Evolutionary conservation across 2,888 invertebrate genomes (phyloP).

Genomic region (Melikaiella ostensackeni): DNA sequence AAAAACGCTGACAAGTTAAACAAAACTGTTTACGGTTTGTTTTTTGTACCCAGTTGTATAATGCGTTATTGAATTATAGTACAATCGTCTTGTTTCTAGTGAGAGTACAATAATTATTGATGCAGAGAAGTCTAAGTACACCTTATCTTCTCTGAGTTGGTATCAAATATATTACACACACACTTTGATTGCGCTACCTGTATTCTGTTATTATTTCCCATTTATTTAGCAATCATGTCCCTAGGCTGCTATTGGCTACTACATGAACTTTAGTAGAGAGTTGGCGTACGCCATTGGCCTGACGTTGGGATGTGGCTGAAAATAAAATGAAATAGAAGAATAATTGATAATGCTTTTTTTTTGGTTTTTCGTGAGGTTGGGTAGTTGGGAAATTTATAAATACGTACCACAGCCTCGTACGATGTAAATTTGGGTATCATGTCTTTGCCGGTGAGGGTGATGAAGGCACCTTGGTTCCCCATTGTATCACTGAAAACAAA

Average conservation of each 20-base stretch:
- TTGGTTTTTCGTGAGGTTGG: slow-evolving; percentile 24
- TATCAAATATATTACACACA: slow-evolving; percentile 74
- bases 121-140: slow-evolving; percentile 61
- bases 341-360: slow-evolving; percentile 42
- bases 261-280: slow-evolving; percentile 86
- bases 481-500: slow-evolving; percentile 92
- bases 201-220: slow-evolving; percentile 60
- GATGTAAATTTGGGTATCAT: slow-evolving; percentile 94
- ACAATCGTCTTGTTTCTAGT: slow-evolving; percentile 60
- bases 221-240: slow-evolving; percentile 60
- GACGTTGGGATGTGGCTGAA: slow-evolving; percentile 96
- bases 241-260: slow-evolving; percentile 77
- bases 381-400: slow-evolving; percentile 44
- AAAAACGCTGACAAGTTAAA: slow-evolving; percentile 36
- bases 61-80: slow-evolving; percentile 61
- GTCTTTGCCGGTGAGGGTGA: slow-evolving; percentile 94
- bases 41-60: slow-evolving; percentile 61
- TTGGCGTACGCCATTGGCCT: slow-evolving; percentile 99
- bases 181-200: slow-evolving; percentile 71
- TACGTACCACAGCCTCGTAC: slow-evolving; percentile 95
- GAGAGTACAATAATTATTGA: slow-evolving; percentile 64
- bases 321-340: slow-evolving; percentile 74
- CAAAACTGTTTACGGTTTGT: slow-evolving; percentile 52
- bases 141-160: slow-evolving; percentile 62
- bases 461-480: slow-evolving; percentile 99